phyloP scores from a whole-genome alignment of 2,113 vertebrate genomes.

The Pardalotus punctatus region DNA sequence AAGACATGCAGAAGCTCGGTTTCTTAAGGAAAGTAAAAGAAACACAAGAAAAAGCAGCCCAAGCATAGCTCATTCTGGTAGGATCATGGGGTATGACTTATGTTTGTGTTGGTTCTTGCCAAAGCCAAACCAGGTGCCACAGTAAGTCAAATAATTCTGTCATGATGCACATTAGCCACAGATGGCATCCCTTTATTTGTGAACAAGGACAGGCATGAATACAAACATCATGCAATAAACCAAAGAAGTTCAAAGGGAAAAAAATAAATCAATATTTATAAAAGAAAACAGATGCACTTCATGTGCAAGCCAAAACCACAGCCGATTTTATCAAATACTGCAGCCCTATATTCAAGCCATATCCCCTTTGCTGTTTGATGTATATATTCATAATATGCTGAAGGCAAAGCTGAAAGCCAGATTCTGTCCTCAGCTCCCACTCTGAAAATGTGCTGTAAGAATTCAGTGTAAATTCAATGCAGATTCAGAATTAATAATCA shows the following conservation, averaged over 20 bases:
- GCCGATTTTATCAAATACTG: constrained; percentile 11
- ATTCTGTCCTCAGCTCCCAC: neutral
- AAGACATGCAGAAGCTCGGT: constrained; percentile 4
- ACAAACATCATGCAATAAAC: neutral
- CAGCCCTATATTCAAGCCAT: neutral
- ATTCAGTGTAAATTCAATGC: neutral
- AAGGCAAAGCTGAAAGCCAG: neutral
- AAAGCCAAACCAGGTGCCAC: constrained; percentile 54
- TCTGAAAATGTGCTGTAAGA: neutral
- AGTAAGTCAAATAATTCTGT: constrained; percentile 22
- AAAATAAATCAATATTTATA: constrained; percentile 15
- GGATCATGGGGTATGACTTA: neutral
- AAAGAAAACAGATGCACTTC: constrained; percentile 49
- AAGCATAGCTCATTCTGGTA: neutral
- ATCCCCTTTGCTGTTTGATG: neutral
- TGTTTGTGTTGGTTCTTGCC: neutral
- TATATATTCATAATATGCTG: neutral
- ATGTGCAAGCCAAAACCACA: constrained; percentile 23
- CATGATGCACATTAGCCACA: neutral
- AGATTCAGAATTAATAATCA: neutral
- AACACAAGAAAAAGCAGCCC: neutral
- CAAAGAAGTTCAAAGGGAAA: constrained; percentile 23
- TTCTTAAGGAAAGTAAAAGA: neutral
- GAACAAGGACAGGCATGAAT: neutral
- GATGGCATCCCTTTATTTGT: constrained; percentile 24